Conservation (phyloP, 2,113 vertebrate genomes). For the Spilogale gracilis region DNA sequence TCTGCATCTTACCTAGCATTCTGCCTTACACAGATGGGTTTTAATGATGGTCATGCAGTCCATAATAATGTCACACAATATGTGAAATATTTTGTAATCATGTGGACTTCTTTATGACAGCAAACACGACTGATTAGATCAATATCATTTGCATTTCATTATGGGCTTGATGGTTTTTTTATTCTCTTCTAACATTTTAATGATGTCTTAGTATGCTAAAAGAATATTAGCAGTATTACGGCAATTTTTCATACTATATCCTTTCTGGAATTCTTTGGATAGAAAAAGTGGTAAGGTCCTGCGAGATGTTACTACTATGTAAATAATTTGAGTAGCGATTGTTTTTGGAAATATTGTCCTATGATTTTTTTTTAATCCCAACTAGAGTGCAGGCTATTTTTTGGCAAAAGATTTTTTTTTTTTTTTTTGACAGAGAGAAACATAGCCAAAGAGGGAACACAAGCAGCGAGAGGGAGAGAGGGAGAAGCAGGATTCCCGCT, state of each 20-base stretch:
- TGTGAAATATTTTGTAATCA: constrained; percentile 69
- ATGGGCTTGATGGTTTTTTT: constrained; percentile 45
- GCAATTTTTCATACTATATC: neutral
- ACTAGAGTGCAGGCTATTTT: neutral
- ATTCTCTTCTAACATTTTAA: constrained; percentile 68
- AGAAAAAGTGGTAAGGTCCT: constrained; percentile 29
- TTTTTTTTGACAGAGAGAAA: too few relatives aligned
- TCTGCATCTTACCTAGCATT: constrained; percentile 5
- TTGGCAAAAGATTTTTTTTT: neutral
- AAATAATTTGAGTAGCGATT: neutral
- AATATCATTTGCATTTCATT: constrained; percentile 72
- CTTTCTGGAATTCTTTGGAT: neutral
- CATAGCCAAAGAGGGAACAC: too few relatives aligned
- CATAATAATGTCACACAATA: constrained; percentile 49
- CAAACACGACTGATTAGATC: constrained; percentile 76
- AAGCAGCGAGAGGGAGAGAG: too few relatives aligned
- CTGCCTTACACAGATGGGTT: constrained; percentile 38
- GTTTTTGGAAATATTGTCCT: constrained; percentile 18
- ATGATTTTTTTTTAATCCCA: constrained; percentile 26
- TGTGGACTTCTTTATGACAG: constrained; percentile 62
- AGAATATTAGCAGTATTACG: constrained; percentile 42
- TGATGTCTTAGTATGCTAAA: constrained; percentile 53
- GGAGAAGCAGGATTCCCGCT: too few relatives aligned
- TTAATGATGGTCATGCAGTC: constrained; percentile 45
- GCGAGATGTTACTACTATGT: neutral